These are phyloP conservation scores for Lithosia quadra DNA, from an alignment of 2,888 invertebrate genomes.

Conservation along the genomic window DNA sequence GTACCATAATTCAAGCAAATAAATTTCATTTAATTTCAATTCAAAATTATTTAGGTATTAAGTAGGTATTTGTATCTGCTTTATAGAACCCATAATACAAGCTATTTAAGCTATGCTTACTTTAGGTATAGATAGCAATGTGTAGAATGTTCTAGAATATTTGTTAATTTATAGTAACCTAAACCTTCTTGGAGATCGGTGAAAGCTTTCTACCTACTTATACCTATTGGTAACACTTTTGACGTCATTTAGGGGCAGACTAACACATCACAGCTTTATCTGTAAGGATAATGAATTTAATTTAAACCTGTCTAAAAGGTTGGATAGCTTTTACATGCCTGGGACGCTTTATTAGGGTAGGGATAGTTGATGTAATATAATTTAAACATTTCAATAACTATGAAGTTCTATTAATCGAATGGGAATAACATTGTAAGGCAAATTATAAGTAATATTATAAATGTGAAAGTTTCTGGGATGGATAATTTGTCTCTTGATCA, in stretches of 20 bases:
- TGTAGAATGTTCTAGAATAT: background rate
- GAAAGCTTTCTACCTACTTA: background rate
- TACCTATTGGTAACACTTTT: background rate
- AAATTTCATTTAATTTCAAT: no score
- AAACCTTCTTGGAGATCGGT: background rate
- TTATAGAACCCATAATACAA: no score
- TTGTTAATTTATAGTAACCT: background rate
- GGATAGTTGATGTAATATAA: background rate
- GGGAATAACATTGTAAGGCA: background rate
- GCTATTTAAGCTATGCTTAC: no score
- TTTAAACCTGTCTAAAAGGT: background rate
- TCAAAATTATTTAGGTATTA: no score
- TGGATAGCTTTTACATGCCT: background rate
- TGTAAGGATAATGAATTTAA: background rate
- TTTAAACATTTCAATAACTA: background rate
- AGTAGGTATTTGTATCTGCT: no score
- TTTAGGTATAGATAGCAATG: no score
- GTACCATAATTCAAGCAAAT: no score
- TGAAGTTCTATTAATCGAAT: background rate
- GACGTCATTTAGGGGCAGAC: background rate
- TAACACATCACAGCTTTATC: background rate
- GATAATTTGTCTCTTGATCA: no score
- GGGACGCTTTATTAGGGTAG: background rate
- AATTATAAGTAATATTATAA: background rate
- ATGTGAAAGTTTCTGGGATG: no score